Conservation (phyloP, 2,797 vertebrate species). For the Poeciliopsis turneri region DNA sequence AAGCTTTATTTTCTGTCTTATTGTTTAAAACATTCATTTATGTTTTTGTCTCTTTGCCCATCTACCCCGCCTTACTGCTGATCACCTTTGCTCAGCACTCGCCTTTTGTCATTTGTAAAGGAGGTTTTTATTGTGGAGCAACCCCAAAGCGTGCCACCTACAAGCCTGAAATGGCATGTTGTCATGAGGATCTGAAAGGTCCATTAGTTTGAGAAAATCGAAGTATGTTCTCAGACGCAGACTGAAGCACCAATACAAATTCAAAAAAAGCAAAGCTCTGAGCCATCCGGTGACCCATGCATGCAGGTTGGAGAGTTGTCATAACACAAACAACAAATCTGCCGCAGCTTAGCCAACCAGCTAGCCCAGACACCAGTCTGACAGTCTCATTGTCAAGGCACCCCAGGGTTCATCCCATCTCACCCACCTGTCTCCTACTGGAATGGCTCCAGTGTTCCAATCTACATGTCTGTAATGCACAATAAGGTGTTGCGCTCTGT, state of each 20-base stretch:
- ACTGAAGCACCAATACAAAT: constrained; percentile 12
- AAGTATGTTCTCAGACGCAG: constrained; percentile 7
- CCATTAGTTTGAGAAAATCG: not conserved
- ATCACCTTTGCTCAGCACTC: not conserved
- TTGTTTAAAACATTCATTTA: not conserved
- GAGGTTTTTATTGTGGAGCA: not conserved
- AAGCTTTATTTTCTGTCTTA: not conserved
- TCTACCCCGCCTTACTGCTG: not conserved
- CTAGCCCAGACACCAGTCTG: constrained; percentile 52
- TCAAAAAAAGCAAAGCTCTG: not conserved
- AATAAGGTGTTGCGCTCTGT: constrained; percentile 23
- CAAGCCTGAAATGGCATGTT: not conserved
- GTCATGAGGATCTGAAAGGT: not conserved
- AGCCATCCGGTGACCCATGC: constrained; percentile 54
- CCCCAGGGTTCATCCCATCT: constrained; percentile 51
- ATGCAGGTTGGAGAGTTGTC: constrained; percentile 57
- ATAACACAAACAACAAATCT: constrained; percentile 49
- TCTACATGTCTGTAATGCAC: constrained; percentile 39
- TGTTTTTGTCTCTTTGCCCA: not conserved
- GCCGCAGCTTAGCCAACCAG: constrained; percentile 34
- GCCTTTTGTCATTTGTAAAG: not conserved
- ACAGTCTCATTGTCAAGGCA: constrained; percentile 50
- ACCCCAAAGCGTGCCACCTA: not conserved
- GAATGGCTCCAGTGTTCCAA: constrained; percentile 30
- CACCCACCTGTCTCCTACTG: constrained; percentile 60